Evolutionary conservation across 2,797 vertebrate species (phyloP).

Genomic region (Echeneis naucrates): DNA sequence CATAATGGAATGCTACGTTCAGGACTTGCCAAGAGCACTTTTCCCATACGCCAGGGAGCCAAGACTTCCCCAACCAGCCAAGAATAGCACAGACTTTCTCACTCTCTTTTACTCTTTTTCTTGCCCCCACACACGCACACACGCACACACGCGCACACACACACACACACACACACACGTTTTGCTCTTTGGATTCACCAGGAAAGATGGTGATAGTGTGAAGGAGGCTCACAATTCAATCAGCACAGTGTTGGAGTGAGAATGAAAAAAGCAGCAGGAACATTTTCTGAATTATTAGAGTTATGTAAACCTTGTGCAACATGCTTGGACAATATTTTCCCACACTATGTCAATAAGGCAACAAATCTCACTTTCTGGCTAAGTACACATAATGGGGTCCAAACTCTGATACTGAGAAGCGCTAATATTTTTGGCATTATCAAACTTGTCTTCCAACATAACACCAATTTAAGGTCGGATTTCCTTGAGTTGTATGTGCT

Average conservation of each 20-base stretch:
- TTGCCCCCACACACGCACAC: conserved; percentile 26
- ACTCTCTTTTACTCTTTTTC: conserved; percentile 24
- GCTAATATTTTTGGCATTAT: too few species aligned
- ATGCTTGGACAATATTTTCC: neutral
- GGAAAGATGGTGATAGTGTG: conserved; percentile 54
- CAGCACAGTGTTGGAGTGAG: conserved; percentile 14
- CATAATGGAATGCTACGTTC: conserved; percentile 76
- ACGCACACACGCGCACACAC: too few species aligned
- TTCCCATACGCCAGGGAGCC: conserved; percentile 83
- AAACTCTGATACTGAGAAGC: too few species aligned
- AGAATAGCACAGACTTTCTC: conserved; percentile 81
- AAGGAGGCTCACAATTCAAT: conserved; percentile 51
- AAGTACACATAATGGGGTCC: neutral
- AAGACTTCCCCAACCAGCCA: conserved; percentile 85
- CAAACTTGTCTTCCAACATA: too few species aligned
- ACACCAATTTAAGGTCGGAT: too few species aligned
- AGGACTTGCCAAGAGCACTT: conserved; percentile 85
- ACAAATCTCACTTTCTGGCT: neutral
- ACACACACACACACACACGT: conserved; percentile 49
- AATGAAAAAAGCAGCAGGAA: conserved; percentile 3
- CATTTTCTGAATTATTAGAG: conserved; percentile 22
- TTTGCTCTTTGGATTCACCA: conserved; percentile 49
- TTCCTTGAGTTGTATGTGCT: too few species aligned
- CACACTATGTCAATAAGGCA: neutral
- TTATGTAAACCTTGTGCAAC: conserved; percentile 7